Evolutionary conservation across 2,888 invertebrate genomes (phyloP).

Genomic region (Argyresthia goedartella): DNA sequence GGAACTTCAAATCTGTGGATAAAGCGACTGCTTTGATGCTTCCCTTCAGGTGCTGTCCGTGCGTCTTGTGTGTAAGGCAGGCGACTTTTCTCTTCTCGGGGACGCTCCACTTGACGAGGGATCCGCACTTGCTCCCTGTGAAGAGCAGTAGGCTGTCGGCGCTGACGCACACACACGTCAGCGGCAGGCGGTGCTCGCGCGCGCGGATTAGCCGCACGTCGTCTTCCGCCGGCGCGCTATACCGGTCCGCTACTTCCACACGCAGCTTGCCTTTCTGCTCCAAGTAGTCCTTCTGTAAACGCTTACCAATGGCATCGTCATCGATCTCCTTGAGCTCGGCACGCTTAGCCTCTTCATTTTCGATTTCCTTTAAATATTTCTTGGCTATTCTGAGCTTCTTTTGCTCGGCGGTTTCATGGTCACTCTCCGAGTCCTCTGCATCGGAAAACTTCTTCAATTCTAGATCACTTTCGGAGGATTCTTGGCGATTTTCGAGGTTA

Average conservation of each 20-base stretch:
- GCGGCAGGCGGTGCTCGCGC: constrained; percentile 81
- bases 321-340: constrained; percentile 75
- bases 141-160: constrained; percentile 79
- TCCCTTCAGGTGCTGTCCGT: constrained; percentile 48
- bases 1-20: constrained; percentile 84
- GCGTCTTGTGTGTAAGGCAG: constrained; percentile 58
- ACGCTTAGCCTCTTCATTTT: constrained; percentile 81
- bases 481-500: constrained; percentile 68
- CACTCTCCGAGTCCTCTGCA: constrained; percentile 67
- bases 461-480: constrained; percentile 76
- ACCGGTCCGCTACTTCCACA: constrained; percentile 77
- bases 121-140: constrained; percentile 90
- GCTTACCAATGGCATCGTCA: constrained; percentile 76
- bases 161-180: constrained; percentile 86
- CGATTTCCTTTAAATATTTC: constrained; percentile 88
- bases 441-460: constrained; percentile 71
- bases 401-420: constrained; percentile 88
- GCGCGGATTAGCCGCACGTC: constrained; percentile 73
- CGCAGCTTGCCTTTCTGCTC: constrained; percentile 88
- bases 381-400: constrained; percentile 92
- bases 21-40: constrained; percentile 77
- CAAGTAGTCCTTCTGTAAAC: constrained; percentile 86
- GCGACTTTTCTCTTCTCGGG: constrained; percentile 74
- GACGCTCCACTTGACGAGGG: constrained; percentile 87
- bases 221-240: constrained; percentile 30